These are phyloP conservation scores for Trichomycterus rosablanca DNA, from an alignment of 2,113 vertebrate species.

Conservation along the genomic window DNA sequence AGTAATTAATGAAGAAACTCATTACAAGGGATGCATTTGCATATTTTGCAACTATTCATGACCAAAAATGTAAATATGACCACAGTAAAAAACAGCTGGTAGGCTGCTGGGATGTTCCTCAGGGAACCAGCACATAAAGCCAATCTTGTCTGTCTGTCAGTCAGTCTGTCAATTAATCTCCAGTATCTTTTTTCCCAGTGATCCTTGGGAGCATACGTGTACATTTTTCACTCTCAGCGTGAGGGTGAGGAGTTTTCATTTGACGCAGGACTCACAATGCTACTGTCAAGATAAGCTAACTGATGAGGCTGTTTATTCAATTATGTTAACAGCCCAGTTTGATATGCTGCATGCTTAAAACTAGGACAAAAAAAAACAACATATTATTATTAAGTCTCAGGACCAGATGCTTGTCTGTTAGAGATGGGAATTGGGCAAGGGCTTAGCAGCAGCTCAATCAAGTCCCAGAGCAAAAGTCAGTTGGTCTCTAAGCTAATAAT, in stretches of 20 bases:
- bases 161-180: slow-evolving; percentile 50
- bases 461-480: slow-evolving; percentile 32
- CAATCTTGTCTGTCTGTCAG: slow-evolving; percentile 55
- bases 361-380: slow-evolving; percentile 4
- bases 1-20: too few species aligned
- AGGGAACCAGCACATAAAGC: slow-evolving; percentile 24
- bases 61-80: too few species aligned
- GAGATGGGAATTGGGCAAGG: slow-evolving; percentile 13
- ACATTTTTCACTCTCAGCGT: slow-evolving; percentile 9
- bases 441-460: slow-evolving; percentile 3
- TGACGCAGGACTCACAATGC: slow-evolving; percentile 14
- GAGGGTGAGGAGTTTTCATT: slow-evolving; percentile 14
- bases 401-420: slow-evolving; percentile 28
- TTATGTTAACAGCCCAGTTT: slow-evolving; percentile 3
- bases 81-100: too few species aligned
- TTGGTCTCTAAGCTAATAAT: slow-evolving; percentile 39
- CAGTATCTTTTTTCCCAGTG: slow-evolving; percentile 4
- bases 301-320: slow-evolving; percentile 26
- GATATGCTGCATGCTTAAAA: not conserved
- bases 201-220: slow-evolving; percentile 7
- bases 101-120: slow-evolving; percentile 21
- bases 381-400: slow-evolving; percentile 6
- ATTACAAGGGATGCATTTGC: too few species aligned
- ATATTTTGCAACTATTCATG: too few species aligned
- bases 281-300: slow-evolving; percentile 33